These are phyloP conservation scores for Todiramphus chloris DNA, from an alignment of 2,113 vertebrate genomes.

Conservation along the genomic window DNA sequence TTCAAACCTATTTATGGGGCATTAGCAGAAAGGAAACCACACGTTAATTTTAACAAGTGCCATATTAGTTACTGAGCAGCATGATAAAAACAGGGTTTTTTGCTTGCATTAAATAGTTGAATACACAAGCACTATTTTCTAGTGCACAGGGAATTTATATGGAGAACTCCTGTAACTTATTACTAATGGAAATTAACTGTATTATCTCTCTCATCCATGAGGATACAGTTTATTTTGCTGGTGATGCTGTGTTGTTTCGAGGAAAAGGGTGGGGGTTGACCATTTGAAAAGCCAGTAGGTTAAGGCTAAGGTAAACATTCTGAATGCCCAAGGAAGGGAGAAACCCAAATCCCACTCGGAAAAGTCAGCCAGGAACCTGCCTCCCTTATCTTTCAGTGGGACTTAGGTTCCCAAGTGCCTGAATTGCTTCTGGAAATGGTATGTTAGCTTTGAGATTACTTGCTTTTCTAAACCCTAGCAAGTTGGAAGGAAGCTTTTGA, in stretches of 20 bases:
- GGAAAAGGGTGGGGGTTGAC: not conserved
- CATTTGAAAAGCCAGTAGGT: not conserved
- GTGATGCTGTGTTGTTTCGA: not conserved
- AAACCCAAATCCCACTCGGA: not conserved
- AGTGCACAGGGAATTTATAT: slow-evolving; percentile 40
- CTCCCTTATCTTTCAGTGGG: not conserved
- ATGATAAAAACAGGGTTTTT: slow-evolving; percentile 23
- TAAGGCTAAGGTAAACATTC: not conserved
- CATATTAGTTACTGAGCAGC: slow-evolving; percentile 42
- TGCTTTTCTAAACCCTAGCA: slow-evolving; percentile 8
- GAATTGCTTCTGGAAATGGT: slow-evolving; percentile 28
- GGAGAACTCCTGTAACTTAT: slow-evolving; percentile 21
- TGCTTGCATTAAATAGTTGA: slow-evolving; percentile 12
- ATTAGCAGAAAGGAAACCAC: slow-evolving; percentile 44
- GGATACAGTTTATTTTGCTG: not conserved
- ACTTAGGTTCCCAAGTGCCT: slow-evolving; percentile 51
- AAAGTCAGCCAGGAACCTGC: not conserved
- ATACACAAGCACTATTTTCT: slow-evolving; percentile 40
- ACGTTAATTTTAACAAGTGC: slow-evolving; percentile 44
- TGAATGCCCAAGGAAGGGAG: not conserved
- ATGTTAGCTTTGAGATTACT: not conserved
- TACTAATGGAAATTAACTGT: not conserved
- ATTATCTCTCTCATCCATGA: not conserved
- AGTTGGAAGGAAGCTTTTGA: not conserved
- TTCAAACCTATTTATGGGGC: slow-evolving; percentile 13